phyloP scores from a whole-genome alignment of 2,888 invertebrate species.

The Coleophora flavipennella region DNA sequence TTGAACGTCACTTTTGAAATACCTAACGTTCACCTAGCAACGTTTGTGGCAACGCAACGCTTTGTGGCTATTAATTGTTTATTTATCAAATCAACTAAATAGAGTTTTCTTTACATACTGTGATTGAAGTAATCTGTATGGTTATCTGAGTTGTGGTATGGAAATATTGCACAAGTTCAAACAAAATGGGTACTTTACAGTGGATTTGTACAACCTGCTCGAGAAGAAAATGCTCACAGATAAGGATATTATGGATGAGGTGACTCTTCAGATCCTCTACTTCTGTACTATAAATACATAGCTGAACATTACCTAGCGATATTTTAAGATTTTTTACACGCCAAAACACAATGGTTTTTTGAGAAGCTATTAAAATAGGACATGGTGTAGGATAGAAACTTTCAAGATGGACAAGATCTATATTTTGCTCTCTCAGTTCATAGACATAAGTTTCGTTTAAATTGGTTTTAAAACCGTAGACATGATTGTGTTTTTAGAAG shows the following conservation, averaged over 20 bases:
- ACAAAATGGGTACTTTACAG: conserved; percentile 59
- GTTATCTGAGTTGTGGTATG: conserved; percentile 31
- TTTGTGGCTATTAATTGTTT: conserved; percentile 22
- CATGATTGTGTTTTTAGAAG: no score
- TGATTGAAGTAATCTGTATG: background rate
- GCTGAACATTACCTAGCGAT: no score
- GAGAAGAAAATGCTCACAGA: conserved; percentile 38
- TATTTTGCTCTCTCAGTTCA: no score
- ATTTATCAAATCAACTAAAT: conserved; percentile 10
- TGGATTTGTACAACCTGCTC: conserved; percentile 52
- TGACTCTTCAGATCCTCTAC: background rate
- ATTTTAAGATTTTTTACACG: no score
- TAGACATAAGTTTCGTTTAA: no score
- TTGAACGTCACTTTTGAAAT: background rate
- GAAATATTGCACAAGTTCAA: conserved; percentile 55
- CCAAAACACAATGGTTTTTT: no score
- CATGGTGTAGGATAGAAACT: no score
- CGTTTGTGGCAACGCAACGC: conserved; percentile 7
- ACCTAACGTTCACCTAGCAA: background rate
- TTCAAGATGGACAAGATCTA: no score
- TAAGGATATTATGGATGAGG: conserved; percentile 2
- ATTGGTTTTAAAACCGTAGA: no score
- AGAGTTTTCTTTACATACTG: background rate
- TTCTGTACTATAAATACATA: no score
- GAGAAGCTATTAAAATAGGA: no score